phyloP scores from a whole-genome alignment of 2,888 invertebrate genomes.

The Diarsia brunnea region DNA sequence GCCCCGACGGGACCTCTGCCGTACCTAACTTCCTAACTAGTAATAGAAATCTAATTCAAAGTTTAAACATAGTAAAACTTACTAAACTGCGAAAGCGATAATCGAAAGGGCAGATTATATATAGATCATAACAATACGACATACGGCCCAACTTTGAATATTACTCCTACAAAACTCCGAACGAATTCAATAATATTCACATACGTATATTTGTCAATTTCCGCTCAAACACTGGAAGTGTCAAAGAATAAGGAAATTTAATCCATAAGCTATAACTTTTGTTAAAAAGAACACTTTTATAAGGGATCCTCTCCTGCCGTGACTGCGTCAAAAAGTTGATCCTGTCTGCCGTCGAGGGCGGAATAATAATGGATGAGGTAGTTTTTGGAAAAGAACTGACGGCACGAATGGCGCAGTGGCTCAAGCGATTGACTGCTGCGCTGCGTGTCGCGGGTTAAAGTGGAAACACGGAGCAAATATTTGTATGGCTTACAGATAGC shows the following conservation, averaged over 20 bases:
- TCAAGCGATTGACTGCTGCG: too few relatives aligned
- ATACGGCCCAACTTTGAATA: slow-evolving; percentile 33
- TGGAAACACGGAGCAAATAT: too few relatives aligned
- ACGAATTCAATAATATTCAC: slow-evolving; percentile 55
- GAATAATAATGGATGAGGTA: slow-evolving; percentile 64
- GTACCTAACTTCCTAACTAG: too few relatives aligned
- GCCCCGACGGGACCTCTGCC: too few relatives aligned
- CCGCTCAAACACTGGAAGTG: slow-evolving; percentile 74
- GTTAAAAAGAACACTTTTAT: slow-evolving; percentile 84
- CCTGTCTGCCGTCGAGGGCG: slow-evolving; percentile 69
- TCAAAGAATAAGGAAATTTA: slow-evolving; percentile 85
- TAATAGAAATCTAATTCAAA: neutral
- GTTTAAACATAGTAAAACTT: neutral
- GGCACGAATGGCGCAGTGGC: too few relatives aligned
- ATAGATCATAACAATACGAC: slow-evolving; percentile 11
- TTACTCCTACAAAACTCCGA: slow-evolving; percentile 29
- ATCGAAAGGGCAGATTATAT: neutral
- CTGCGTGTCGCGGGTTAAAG: too few relatives aligned
- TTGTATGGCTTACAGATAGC: too few relatives aligned
- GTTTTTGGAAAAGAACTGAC: neutral
- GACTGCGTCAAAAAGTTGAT: slow-evolving; percentile 87
- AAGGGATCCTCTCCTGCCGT: slow-evolving; percentile 81
- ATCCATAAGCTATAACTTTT: slow-evolving; percentile 86
- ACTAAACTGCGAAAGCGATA: slow-evolving; percentile 1
- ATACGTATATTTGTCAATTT: slow-evolving; percentile 62